These are phyloP conservation scores for Glomeris marginata DNA, from an alignment of 2,888 invertebrate genomes.

Conservation along the genomic window DNA sequence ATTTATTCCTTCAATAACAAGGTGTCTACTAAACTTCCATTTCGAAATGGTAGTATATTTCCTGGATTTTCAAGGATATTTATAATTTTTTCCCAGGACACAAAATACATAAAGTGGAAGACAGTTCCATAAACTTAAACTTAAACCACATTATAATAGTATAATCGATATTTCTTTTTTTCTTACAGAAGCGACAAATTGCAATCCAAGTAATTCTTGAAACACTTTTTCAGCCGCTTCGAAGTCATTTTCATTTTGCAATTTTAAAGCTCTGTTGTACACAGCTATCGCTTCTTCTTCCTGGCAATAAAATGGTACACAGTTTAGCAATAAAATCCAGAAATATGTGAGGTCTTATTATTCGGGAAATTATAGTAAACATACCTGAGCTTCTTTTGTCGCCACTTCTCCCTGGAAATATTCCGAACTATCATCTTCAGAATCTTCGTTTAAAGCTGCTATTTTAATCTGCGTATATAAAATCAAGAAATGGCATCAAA, in stretches of 20 bases:
- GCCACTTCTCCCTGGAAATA: conserved; percentile 9
- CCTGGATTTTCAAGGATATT: too few relatives aligned
- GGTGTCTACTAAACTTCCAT: too few relatives aligned
- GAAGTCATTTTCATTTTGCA: conserved; percentile 47
- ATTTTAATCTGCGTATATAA: conserved; percentile 7
- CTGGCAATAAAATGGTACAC: conserved; percentile 28
- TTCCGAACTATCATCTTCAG: conserved; percentile 1
- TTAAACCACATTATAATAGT: too few relatives aligned
- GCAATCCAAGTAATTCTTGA: conserved; percentile 39
- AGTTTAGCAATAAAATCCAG: conserved; percentile 2
- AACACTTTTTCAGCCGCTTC: conserved; percentile 52
- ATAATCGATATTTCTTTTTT: too few relatives aligned
- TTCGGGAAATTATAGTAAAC: background rate
- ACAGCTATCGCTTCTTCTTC: conserved; percentile 67
- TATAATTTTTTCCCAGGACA: conserved; percentile 9
- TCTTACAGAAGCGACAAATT: conserved; percentile 26
- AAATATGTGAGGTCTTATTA: background rate
- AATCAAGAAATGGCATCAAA: too few relatives aligned
- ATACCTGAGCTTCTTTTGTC: conserved; percentile 15
- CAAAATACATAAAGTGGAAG: too few relatives aligned
- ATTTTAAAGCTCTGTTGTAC: conserved; percentile 59
- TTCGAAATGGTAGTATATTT: too few relatives aligned
- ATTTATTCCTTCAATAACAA: too few relatives aligned
- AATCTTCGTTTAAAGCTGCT: conserved; percentile 10
- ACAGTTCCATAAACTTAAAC: too few relatives aligned